phyloP scores from a whole-genome alignment of 2,888 invertebrate genomes.

The Crocallis elinguaria region DNA sequence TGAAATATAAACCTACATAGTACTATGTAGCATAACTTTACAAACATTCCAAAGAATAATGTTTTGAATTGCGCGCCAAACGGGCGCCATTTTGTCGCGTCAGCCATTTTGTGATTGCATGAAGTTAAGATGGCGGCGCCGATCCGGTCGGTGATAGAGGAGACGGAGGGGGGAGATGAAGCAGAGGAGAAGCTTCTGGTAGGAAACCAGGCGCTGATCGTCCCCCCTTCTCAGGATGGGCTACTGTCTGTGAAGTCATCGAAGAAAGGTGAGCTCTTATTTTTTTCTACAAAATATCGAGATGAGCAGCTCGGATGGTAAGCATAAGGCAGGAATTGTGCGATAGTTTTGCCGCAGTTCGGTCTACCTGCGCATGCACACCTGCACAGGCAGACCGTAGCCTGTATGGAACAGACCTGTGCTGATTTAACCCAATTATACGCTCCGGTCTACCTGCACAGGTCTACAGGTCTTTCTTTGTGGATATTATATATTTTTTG shows the following conservation, averaged over 20 bases:
- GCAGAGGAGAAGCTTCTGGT: conserved; percentile 69
- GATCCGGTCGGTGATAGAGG: conserved; percentile 53
- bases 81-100: conserved; percentile 21
- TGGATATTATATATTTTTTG: too few species aligned
- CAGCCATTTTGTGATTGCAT: conserved; percentile 35
- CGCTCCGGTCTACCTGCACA: too few species aligned
- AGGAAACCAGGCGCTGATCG: conserved; percentile 52
- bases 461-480: too few species aligned
- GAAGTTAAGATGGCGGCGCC: conserved; percentile 63
- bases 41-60: conserved; percentile 35
- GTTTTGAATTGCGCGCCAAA: conserved; percentile 32
- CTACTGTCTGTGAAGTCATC: conserved; percentile 66
- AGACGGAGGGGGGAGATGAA: conserved; percentile 57
- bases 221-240: conserved; percentile 52
- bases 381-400: too few species aligned
- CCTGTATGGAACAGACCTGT: too few species aligned
- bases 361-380: too few species aligned
- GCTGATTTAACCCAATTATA: too few species aligned
- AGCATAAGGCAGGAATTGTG: too few species aligned
- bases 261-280: conserved; percentile 69
- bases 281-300: background rate
- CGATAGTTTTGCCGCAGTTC: too few species aligned
- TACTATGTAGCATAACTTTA: conserved; percentile 33
- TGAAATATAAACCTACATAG: conserved; percentile 32
- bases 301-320: too few species aligned